Conservation (phyloP, 2,113 vertebrate genomes). For the Piaya cayana region DNA sequence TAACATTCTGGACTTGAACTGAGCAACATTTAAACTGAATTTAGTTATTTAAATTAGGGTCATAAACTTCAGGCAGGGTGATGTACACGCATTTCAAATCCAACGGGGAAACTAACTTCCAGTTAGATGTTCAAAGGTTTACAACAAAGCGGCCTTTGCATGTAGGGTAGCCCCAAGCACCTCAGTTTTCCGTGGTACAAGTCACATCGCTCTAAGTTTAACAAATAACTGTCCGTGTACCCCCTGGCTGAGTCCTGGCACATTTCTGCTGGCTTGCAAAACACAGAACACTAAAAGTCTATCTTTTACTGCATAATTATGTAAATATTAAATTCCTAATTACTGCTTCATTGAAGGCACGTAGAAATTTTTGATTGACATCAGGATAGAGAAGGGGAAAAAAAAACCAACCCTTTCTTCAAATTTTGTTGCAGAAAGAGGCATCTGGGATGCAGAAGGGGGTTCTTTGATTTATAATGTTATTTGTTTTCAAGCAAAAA, state of each 20-base stretch:
- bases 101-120: not conserved
- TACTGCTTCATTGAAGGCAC: not conserved
- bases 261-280: not conserved
- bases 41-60: not conserved
- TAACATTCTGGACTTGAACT: not conserved
- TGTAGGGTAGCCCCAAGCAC: too few relatives aligned
- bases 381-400: too few relatives aligned
- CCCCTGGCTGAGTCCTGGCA: not conserved
- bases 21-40: not conserved
- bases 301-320: not conserved
- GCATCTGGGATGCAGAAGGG: not conserved
- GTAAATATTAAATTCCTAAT: not conserved
- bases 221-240: not conserved
- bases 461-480: not conserved
- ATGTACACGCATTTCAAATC: not conserved
- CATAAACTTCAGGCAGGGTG: not conserved
- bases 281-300: too few relatives aligned
- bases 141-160: not conserved
- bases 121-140: too few relatives aligned
- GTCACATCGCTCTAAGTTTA: not conserved
- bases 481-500: not conserved
- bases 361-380: not conserved
- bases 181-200: not conserved
- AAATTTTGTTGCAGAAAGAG: not conserved
- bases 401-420: not conserved